Conservation (phyloP, 92 coral and sea anemone genomes). For the Chrysogorgia sp. region DNA sequence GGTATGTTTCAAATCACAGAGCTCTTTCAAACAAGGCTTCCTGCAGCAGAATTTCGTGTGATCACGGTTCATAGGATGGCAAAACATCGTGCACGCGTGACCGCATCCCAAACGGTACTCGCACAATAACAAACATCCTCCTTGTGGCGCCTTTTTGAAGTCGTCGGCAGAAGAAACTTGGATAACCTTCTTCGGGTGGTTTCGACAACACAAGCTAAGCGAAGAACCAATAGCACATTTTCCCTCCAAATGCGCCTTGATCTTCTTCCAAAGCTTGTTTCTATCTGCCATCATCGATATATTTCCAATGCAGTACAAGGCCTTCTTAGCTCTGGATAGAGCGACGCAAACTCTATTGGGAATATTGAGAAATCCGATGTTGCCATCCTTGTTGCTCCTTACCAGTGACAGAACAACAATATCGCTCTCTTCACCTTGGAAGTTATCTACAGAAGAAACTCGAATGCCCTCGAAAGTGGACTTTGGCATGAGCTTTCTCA, state of each 20-base stretch:
- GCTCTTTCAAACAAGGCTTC: slow-evolving; percentile 37
- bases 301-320: slow-evolving; percentile 72
- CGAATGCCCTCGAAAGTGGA: slow-evolving; percentile 50
- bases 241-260: slow-evolving; percentile 57
- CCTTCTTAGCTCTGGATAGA: slow-evolving; percentile 73
- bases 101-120: slow-evolving; percentile 62
- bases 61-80: slow-evolving; percentile 55
- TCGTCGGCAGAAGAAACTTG: slow-evolving; percentile 56
- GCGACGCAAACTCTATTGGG: slow-evolving; percentile 85
- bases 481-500: slow-evolving; percentile 62
- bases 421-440: slow-evolving; percentile 82
- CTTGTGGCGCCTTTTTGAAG: slow-evolving; percentile 56
- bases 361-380: slow-evolving; percentile 69
- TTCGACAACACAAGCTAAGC: slow-evolving; percentile 55
- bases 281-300: slow-evolving; percentile 57
- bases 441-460: slow-evolving; percentile 69
- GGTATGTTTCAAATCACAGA: slow-evolving; percentile 52
- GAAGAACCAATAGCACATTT: slow-evolving; percentile 42
- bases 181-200: slow-evolving; percentile 40
- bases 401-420: slow-evolving; percentile 71
- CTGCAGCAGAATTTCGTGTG: slow-evolving; percentile 46
- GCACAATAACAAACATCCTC: slow-evolving; percentile 62
- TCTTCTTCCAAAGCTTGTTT: slow-evolving; percentile 63
- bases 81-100: slow-evolving; percentile 62
- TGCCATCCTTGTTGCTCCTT: slow-evolving; percentile 61